phyloP scores from a whole-genome alignment of 2,888 invertebrate species.

The Melanostoma mellinum region DNA sequence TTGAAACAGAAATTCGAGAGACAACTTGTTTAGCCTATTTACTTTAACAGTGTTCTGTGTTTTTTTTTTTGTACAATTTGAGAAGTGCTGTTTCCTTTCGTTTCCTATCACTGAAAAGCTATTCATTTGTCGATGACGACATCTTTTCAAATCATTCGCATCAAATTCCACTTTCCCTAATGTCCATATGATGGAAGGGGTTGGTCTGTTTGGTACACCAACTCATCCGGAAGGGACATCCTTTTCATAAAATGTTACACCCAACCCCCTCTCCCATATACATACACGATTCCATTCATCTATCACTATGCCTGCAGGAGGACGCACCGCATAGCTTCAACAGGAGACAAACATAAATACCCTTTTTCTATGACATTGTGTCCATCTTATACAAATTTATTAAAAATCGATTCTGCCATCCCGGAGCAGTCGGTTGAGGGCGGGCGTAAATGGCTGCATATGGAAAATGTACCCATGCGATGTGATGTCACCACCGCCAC shows the following conservation, averaged over 20 bases:
- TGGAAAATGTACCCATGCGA: slow-evolving; percentile 49
- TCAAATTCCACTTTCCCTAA: slow-evolving; percentile 69
- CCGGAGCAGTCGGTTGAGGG: neutral
- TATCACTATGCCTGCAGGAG: slow-evolving; percentile 16
- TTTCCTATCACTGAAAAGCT: neutral
- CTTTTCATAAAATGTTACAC: slow-evolving; percentile 63
- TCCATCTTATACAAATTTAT: slow-evolving; percentile 72
- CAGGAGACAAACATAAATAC: slow-evolving; percentile 39
- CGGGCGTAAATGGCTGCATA: slow-evolving; percentile 21
- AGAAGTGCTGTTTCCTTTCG: no score
- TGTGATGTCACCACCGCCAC: slow-evolving; percentile 29
- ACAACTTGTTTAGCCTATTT: no score
- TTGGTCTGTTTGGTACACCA: slow-evolving; percentile 19
- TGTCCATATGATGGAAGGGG: slow-evolving; percentile 62
- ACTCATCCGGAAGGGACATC: slow-evolving; percentile 64
- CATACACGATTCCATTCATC: slow-evolving; percentile 30
- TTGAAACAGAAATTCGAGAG: no score
- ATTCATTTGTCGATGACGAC: neutral
- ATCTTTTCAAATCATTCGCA: slow-evolving; percentile 30
- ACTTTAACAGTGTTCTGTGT: no score
- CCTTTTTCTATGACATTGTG: slow-evolving; percentile 43
- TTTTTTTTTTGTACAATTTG: no score
- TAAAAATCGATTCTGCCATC: slow-evolving; percentile 72
- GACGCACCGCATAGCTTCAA: slow-evolving; percentile 9
- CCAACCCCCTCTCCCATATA: neutral